Evolutionary conservation across 2,797 vertebrate species (phyloP).

Genomic region (Triplophysa bombifrons): DNA sequence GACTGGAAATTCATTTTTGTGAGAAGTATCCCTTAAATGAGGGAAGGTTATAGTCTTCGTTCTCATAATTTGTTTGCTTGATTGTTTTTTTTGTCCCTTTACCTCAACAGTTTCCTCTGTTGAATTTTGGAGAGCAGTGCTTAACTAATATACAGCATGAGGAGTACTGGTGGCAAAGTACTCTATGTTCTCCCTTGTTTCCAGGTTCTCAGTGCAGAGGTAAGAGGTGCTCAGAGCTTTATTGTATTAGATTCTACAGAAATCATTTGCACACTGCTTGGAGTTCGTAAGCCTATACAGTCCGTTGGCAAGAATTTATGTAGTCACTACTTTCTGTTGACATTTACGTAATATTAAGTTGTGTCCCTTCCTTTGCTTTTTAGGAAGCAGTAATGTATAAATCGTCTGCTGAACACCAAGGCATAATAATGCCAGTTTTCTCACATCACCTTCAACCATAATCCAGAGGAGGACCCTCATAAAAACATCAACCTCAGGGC

Average conservation of each 20-base stretch:
- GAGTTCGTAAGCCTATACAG: too few relatives aligned
- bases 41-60: too few relatives aligned
- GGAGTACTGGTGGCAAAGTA: slow-evolving; percentile 97
- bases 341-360: neutral
- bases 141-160: slow-evolving; percentile 85
- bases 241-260: neutral
- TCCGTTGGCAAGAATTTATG: too few relatives aligned
- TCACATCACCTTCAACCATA: slow-evolving; percentile 79
- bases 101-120: slow-evolving; percentile 81
- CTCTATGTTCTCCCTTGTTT: slow-evolving; percentile 90
- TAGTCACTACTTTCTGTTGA: neutral
- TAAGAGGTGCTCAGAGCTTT: slow-evolving; percentile 65
- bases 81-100: slow-evolving; percentile 47
- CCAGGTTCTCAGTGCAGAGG: slow-evolving; percentile 92
- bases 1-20: too few relatives aligned
- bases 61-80: slow-evolving; percentile 5
- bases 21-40: too few relatives aligned
- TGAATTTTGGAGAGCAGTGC: slow-evolving; percentile 85
- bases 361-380: slow-evolving; percentile 39
- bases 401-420: slow-evolving; percentile 78
- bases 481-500: slow-evolving; percentile 27
- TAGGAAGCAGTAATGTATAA: slow-evolving; percentile 97
- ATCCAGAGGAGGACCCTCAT: slow-evolving; percentile 62
- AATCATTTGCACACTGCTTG: too few relatives aligned
- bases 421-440: slow-evolving; percentile 75